Conservation (phyloP, 2,888 invertebrate species). For the Dasypolia templi region DNA sequence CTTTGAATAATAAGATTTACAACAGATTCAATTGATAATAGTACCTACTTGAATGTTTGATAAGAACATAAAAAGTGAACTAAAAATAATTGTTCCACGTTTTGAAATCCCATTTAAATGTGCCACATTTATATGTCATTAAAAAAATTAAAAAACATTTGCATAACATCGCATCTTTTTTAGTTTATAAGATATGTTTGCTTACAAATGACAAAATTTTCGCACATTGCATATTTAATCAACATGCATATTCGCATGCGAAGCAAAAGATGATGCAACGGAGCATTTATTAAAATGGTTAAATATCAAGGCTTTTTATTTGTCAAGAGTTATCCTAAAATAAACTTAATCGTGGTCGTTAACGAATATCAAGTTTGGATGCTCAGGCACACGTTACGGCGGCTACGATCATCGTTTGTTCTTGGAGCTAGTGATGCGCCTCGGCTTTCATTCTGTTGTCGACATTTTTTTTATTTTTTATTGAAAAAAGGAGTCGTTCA, state of each 20-base stretch:
- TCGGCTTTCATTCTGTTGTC: conserved; percentile 46
- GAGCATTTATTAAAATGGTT: conserved; percentile 32
- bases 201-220: conserved; percentile 35
- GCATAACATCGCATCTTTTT: conserved; percentile 26
- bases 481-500: too few species aligned
- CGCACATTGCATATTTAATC: conserved; percentile 7
- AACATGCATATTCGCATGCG: conserved; percentile 14
- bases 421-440: conserved; percentile 74
- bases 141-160: neutral
- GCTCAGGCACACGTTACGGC: conserved; percentile 80
- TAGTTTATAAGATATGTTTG: conserved; percentile 3
- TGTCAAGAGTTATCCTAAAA: conserved; percentile 54
- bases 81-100: neutral
- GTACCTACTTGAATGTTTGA: neutral
- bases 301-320: conserved; percentile 59
- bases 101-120: neutral
- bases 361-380: conserved; percentile 79
- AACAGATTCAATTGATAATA: neutral
- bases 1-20: neutral
- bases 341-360: conserved; percentile 69
- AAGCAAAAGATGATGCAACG: conserved; percentile 24
- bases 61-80: too few species aligned
- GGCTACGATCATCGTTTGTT: conserved; percentile 86
- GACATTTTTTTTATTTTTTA: too few species aligned
- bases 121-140: neutral